Conservation (phyloP, 2,113 vertebrate genomes). For the Urocynchramus pylzowi region DNA sequence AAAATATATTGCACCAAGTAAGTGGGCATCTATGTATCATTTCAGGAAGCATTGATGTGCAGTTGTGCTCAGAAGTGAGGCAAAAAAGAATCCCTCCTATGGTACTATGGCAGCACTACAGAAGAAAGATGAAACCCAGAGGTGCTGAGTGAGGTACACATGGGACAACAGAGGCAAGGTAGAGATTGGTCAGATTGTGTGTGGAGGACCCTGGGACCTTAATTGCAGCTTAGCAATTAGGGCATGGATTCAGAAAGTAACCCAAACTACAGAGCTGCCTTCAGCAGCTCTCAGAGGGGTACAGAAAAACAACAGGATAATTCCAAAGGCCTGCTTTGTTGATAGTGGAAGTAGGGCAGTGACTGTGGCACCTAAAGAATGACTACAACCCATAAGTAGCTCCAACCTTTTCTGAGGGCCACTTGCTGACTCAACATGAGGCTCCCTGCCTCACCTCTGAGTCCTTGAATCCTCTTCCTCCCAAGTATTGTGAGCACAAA, state of each 20-base stretch:
- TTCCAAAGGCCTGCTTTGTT: neutral
- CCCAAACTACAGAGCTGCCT: neutral
- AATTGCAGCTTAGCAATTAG: neutral
- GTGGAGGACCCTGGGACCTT: neutral
- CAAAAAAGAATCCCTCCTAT: neutral
- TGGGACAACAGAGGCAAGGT: neutral
- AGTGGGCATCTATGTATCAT: neutral
- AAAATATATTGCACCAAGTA: neutral
- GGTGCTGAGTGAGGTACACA: neutral
- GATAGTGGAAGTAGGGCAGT: neutral
- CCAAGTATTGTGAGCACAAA: neutral
- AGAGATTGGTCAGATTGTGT: fast-evolving
- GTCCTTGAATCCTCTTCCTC: neutral
- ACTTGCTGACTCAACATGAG: fast-evolving
- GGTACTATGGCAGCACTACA: neutral
- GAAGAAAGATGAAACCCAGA: neutral
- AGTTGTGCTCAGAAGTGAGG: neutral
- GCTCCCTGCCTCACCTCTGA: neutral
- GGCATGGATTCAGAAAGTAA: neutral
- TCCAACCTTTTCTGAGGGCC: neutral
- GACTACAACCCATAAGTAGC: neutral
- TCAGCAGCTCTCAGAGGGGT: neutral
- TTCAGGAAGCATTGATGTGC: neutral
- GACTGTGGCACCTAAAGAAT: neutral
- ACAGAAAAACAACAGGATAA: neutral